Conservation (phyloP, 2,888 invertebrate genomes). For the Strigamia maritima region DNA sequence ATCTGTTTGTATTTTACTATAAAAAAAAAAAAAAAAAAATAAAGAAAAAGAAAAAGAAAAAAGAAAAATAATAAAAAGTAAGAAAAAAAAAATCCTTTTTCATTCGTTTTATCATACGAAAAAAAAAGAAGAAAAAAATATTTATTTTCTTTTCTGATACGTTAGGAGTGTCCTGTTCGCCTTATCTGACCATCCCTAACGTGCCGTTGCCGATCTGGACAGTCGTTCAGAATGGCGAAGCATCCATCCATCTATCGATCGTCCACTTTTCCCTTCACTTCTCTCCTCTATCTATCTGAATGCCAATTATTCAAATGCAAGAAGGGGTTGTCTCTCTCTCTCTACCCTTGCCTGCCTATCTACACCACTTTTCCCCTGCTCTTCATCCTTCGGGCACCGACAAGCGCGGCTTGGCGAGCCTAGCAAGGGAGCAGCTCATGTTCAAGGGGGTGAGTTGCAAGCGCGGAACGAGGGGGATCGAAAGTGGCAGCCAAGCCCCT, state of each 20-base stretch:
- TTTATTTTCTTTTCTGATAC: neutral
- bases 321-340: slow-evolving; percentile 34
- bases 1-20: neutral
- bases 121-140: neutral
- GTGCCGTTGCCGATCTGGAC: slow-evolving; percentile 22
- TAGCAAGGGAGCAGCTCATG: neutral
- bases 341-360: slow-evolving; percentile 35
- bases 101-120: neutral
- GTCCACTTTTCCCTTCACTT: slow-evolving; percentile 36
- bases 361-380: neutral
- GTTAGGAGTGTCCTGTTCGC: neutral
- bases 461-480: slow-evolving; percentile 17
- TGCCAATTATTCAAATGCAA: slow-evolving; percentile 37
- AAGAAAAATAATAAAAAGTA: no score
- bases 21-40: neutral
- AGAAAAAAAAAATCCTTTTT: neutral
- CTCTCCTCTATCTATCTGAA: slow-evolving; percentile 35
- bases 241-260: slow-evolving; percentile 29
- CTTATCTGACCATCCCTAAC: slow-evolving; percentile 15
- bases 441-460: slow-evolving; percentile 15
- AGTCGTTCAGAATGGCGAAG: neutral
- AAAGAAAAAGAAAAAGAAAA: neutral
- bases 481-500: slow-evolving; percentile 28
- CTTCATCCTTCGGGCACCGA: slow-evolving; percentile 22
- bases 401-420: neutral